These are phyloP conservation scores for Coelopa pilipes DNA, from an alignment of 2,888 invertebrate genomes.

Conservation along the genomic window DNA sequence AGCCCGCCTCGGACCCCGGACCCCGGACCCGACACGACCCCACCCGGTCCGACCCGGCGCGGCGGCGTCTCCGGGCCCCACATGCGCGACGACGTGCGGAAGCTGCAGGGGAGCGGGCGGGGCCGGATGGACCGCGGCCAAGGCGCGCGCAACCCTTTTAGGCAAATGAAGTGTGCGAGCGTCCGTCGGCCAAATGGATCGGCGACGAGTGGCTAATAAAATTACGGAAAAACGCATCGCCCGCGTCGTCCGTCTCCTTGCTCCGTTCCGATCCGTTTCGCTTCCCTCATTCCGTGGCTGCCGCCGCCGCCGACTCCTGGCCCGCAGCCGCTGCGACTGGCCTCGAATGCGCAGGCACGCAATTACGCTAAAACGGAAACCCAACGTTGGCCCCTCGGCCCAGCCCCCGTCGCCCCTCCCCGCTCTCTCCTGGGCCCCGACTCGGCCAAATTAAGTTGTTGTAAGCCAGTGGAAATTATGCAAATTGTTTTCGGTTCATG, in stretches of 20 bases:
- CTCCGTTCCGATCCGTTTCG: background rate
- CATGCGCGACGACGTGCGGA: too few species aligned
- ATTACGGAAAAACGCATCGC: slow-evolving; percentile 22
- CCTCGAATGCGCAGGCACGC: slow-evolving; percentile 27
- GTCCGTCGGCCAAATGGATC: slow-evolving; percentile 6
- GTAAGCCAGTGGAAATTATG: slow-evolving; percentile 59
- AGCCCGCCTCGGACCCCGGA: too few species aligned
- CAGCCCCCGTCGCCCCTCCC: background rate
- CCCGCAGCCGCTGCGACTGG: background rate
- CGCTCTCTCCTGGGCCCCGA: background rate
- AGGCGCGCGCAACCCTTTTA: slow-evolving; percentile 17
- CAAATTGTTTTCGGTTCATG: slow-evolving; percentile 65
- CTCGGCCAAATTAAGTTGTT: slow-evolving; percentile 62
- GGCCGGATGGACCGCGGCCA: background rate
- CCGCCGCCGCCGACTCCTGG: background rate
- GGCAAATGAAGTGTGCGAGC: slow-evolving; percentile 25
- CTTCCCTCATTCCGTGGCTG: background rate
- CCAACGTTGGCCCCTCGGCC: slow-evolving; percentile 14
- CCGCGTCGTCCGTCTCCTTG: background rate
- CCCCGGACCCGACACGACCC: too few species aligned
- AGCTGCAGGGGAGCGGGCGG: background rate
- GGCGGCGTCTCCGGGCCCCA: too few species aligned
- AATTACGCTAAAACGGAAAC: slow-evolving; percentile 29
- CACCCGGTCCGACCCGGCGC: too few species aligned
- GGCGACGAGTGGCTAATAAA: slow-evolving; percentile 8